Percentiles rank a stretch among this genome's conserved stretches.
Evolutionary conservation across 2,797 vertebrate genomes (phyloP).

Genomic region (Sciurus carolinensis): DNA sequence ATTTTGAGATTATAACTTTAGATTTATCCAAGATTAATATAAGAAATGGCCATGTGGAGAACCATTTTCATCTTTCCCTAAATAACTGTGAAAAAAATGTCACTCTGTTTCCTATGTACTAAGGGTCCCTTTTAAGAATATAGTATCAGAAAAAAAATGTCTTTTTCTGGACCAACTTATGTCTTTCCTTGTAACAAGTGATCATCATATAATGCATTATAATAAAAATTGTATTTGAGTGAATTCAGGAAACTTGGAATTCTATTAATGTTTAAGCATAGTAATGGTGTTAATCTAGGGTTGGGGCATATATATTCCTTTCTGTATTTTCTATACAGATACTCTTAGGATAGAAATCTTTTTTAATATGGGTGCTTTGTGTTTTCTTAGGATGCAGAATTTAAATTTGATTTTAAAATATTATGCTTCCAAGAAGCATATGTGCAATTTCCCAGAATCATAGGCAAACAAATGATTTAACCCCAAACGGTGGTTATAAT

Average conservation of each 20-base stretch:
- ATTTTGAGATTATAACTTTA: constrained; percentile 30
- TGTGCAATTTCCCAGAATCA: constrained; percentile 40
- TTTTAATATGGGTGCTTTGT: constrained; percentile 15
- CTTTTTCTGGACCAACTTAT: constrained; percentile 31
- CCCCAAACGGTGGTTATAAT: not conserved
- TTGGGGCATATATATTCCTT: not conserved
- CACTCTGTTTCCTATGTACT: not conserved
- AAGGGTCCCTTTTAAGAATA: not conserved
- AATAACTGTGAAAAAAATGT: constrained; percentile 18
- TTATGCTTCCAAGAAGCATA: not conserved
- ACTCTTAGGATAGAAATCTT: constrained; percentile 8
- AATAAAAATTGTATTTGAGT: constrained; percentile 57
- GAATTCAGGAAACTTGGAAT: not conserved
- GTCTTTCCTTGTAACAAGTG: constrained; percentile 1
- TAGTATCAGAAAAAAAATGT: not conserved
- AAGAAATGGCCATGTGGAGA: not conserved
- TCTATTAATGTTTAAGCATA: constrained; percentile 37
- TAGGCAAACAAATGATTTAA: constrained; percentile 2
- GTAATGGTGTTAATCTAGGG: not conserved
- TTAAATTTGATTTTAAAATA: constrained; percentile 22
- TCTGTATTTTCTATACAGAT: not conserved
- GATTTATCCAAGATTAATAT: constrained; percentile 27
- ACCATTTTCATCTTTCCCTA: constrained; percentile 38
- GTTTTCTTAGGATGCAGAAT: constrained; percentile 64
- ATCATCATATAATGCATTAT: constrained; percentile 16